A percentile compares a stretch with the other conserved stretches of the same genome.
Evolutionary conservation across 2,797 vertebrate species (phyloP).

Genomic region (Tiaroga cobitis): DNA sequence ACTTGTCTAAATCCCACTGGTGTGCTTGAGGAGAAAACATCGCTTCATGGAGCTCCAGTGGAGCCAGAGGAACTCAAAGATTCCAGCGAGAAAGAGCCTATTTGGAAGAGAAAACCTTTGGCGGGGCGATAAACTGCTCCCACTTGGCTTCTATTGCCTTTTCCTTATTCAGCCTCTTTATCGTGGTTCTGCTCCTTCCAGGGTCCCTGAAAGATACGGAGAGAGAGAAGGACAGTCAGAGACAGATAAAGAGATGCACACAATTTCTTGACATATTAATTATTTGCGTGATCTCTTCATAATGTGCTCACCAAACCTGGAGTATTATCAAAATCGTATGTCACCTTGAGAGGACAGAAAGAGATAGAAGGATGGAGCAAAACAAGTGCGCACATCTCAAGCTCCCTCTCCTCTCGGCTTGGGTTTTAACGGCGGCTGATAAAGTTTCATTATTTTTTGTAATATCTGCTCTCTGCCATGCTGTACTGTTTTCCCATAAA

Average conservation of each 20-base stretch:
- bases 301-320: constrained; percentile 39
- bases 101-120: constrained; percentile 57
- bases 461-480: constrained; percentile 61
- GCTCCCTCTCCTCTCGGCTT: constrained; percentile 16
- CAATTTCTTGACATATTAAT: constrained; percentile 59
- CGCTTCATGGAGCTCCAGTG: neutral
- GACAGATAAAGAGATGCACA: constrained; percentile 34
- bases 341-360: constrained; percentile 61
- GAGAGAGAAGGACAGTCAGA: constrained; percentile 29
- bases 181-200: constrained; percentile 72
- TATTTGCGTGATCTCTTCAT: constrained; percentile 58
- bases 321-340: constrained; percentile 70
- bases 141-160: constrained; percentile 73
- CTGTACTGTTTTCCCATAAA: constrained; percentile 74
- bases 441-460: constrained; percentile 58
- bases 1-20: constrained; percentile 31
- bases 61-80: constrained; percentile 10
- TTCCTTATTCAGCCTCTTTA: constrained; percentile 74
- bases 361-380: constrained; percentile 53
- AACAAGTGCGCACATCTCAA: constrained; percentile 3
- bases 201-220: constrained; percentile 77
- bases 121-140: constrained; percentile 73
- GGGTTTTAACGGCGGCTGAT: constrained; percentile 40
- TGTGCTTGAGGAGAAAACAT: constrained; percentile 9
- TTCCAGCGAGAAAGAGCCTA: neutral